These are phyloP conservation scores for Temnothorax longispinosus DNA, from an alignment of 1,140 invertebrate species.

Conservation along the genomic window DNA sequence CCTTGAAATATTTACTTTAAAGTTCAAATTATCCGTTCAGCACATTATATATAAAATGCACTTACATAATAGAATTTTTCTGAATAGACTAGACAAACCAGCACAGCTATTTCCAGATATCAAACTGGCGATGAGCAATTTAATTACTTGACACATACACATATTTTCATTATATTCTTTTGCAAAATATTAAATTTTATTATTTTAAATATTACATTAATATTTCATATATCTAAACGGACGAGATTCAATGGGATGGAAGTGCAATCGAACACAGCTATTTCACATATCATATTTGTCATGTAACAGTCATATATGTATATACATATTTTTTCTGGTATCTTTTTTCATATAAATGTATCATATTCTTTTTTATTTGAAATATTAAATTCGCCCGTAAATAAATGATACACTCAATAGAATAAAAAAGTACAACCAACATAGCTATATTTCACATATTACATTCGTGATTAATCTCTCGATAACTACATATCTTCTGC, in stretches of 20 bases:
- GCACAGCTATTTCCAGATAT: neutral
- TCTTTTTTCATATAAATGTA: conserved; percentile 4
- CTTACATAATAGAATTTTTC: neutral
- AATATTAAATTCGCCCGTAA: neutral
- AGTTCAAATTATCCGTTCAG: neutral
- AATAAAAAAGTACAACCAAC: conserved; percentile 3
- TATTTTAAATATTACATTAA: conserved; percentile 19
- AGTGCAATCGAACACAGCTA: conserved; percentile 18
- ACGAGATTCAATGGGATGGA: neutral
- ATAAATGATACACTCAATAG: conserved; percentile 20
- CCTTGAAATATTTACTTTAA: neutral
- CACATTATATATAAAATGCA: neutral
- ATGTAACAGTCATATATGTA: neutral
- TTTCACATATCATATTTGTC: conserved; percentile 30
- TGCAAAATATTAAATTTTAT: neutral
- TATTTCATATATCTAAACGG: conserved; percentile 16
- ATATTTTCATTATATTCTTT: neutral
- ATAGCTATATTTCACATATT: neutral
- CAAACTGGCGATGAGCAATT: neutral
- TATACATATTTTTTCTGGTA: neutral
- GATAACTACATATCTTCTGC: neutral
- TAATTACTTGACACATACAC: neutral
- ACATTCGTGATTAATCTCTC: conserved; percentile 12
- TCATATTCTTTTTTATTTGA: conserved; percentile 8
- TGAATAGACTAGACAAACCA: neutral